Evolutionary conservation across 2,113 vertebrate species (phyloP), one percentile per base, ranked within the genome.

Genomic region (Solea solea): DNA sequence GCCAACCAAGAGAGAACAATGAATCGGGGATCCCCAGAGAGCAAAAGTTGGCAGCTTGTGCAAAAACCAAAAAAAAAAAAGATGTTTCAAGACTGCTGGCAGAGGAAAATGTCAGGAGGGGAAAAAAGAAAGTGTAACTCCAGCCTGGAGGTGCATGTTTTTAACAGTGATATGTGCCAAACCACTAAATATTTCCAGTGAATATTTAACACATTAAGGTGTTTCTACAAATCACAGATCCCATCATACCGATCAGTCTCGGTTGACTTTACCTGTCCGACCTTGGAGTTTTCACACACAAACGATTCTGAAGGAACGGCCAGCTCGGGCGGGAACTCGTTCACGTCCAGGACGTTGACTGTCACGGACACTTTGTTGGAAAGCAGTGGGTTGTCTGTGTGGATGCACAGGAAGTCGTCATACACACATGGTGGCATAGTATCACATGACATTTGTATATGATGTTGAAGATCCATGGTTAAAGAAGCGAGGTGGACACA

Each of bases 281-380:
- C 83, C 84, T 95, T 95, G 81, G 96, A 92, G 82, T 95, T 96
- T 90, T 98, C 96, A 93, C 97, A 98, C 12, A 97, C 95, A 46
- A 94, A 93, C 39, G 93, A 95, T 74, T 97, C 95, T 80, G 95
- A 93, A 0, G 95, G 94, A 64, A 93, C 87, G 27, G 93, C 90
- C 83, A 98, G 95, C 91, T 98, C 95, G 54, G 97, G 97, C 69
- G 96, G 93, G 87, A 97, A 98, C 89, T 98, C 96, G 46, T 98
- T 98, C 72, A 98, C 95, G 91, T 98, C 97, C 83, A 97, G 62
- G 56, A 98, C 90, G 74, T 94, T 95, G 90, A 98, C 90, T 16
- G 91, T 87, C 87, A 97, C 93, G 4, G 92, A 92, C 71, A 96
- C 95, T 92, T 93, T 95, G 89, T 92, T 94, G 65, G 88, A 93